A percentile compares a stretch with the other conserved stretches of the same genome.
phyloP scores from a whole-genome alignment of 2,113 vertebrate genomes.

The Artemisiospiza belli region DNA sequence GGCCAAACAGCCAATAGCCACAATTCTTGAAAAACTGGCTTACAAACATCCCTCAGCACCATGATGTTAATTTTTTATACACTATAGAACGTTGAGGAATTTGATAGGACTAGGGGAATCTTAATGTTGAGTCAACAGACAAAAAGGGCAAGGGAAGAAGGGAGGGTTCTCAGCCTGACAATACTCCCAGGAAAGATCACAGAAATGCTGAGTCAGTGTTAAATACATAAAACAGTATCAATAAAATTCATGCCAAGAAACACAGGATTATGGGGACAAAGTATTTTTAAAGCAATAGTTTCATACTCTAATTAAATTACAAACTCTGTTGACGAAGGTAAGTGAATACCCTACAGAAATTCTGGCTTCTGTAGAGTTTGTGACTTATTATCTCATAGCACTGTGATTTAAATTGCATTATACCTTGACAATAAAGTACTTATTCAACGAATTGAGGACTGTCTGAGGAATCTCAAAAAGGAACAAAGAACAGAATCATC shows the following conservation, averaged over 20 bases:
- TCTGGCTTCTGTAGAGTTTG: background rate
- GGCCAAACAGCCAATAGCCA: background rate
- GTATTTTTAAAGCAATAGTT: background rate
- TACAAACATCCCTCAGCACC: background rate
- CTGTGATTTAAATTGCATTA: slow-evolving; percentile 2
- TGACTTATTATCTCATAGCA: background rate
- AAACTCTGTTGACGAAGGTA: background rate
- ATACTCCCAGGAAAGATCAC: background rate
- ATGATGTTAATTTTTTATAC: background rate
- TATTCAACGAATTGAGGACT: background rate
- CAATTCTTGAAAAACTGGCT: background rate
- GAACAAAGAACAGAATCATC: background rate
- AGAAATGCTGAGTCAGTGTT: background rate
- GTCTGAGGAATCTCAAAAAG: slow-evolving; percentile 11
- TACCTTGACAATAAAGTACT: background rate
- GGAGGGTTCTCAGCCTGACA: background rate
- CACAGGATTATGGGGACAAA: background rate
- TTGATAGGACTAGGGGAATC: background rate
- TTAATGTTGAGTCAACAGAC: background rate
- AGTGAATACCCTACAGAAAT: background rate
- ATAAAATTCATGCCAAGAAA: background rate
- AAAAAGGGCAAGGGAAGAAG: background rate
- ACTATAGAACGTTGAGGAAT: background rate
- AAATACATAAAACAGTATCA: background rate
- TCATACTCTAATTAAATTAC: background rate